Base-by-base conservation (phyloP, 2,888 invertebrate species). In the Polymixis lichenea region DNA sequence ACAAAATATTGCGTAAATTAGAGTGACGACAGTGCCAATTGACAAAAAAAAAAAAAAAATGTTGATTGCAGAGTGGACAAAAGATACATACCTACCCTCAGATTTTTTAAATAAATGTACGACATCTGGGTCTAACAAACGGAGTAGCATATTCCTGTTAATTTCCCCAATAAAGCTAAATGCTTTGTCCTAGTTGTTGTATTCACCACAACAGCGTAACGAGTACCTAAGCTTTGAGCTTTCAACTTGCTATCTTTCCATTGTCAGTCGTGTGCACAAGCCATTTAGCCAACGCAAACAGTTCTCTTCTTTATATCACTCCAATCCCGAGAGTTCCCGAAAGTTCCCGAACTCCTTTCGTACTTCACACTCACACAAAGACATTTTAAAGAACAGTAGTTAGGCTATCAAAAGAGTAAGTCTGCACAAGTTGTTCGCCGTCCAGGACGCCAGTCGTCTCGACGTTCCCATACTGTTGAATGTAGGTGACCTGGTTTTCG, bases 401-500 rank as follows among this genome's bases (percentile, higher is more conserved):
- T 55, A 64, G 70, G 32, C 62, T 84, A 83, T 73, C 67, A 62
- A 66, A 82, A 80, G 28, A 72, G 58, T 82, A 72, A 85, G 65
- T 76, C 68, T 64, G 49, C 32, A 67, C 58, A 60, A 78, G 74
- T 73, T 67, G 71, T 73, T 60, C 66, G 68, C 77, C 53, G 60
- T 60, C 75, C 79, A 72, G 80, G 80, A 85, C 74, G 81, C 85
- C 75, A 90, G 87, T 89, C 90, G 85, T 88, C 87, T 87, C 84
- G 84, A 72, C 79, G 81, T 79, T 86, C 70, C 80, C 69, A 73
- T 79, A 78, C 72, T 80, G 68, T 73, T 68, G 66, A 32, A 68
- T 89, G 86, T 92, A 90, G 92, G 93, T 93, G 91, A 93, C 93
- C 92, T 87, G 89, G 88, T 92, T 93, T 81, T 80, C 65, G 70